A percentile compares a stretch with the other conserved stretches of the same genome.
These are phyloP conservation scores for Dendroctonus valens DNA, from an alignment of 1,140 invertebrate species.

Conservation along the genomic window DNA sequence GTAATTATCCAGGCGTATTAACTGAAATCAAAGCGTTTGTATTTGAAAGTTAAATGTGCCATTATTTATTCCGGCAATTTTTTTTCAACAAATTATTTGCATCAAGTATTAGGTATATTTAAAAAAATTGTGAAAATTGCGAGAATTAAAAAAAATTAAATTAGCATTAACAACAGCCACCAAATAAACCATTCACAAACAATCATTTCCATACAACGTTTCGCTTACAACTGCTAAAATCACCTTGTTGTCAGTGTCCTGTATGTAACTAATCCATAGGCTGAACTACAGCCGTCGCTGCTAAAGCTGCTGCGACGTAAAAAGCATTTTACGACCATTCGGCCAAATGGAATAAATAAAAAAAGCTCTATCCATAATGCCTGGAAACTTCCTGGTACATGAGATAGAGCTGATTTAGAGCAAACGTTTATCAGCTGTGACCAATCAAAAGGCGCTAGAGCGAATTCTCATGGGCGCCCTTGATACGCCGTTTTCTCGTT, in stretches of 20 bases:
- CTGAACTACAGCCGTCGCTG: too few species aligned
- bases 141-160: too few species aligned
- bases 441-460: constrained; percentile 21
- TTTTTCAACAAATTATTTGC: not conserved
- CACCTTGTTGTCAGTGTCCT: too few species aligned
- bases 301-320: not conserved
- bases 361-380: constrained; percentile 6
- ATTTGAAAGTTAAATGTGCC: constrained; percentile 20
- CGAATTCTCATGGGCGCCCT: constrained; percentile 20
- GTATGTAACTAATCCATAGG: too few species aligned
- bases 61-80: constrained; percentile 11
- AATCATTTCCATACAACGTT: too few species aligned
- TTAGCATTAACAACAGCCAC: too few species aligned
- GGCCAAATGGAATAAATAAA: constrained; percentile 18
- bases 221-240: too few species aligned
- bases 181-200: too few species aligned
- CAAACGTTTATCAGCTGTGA: constrained; percentile 17
- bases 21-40: constrained; percentile 5
- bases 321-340: constrained; percentile 14
- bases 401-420: constrained; percentile 12
- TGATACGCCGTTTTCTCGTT: constrained; percentile 19
- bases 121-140: too few species aligned
- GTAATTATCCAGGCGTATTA: constrained; percentile 15
- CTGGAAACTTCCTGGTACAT: not conserved
- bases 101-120: too few species aligned